Percentiles rank a stretch among this genome's conserved stretches.
These are phyloP conservation scores for Kryptolebias ocellatus DNA, from an alignment of 2,797 vertebrate species.

Conservation along the genomic window DNA sequence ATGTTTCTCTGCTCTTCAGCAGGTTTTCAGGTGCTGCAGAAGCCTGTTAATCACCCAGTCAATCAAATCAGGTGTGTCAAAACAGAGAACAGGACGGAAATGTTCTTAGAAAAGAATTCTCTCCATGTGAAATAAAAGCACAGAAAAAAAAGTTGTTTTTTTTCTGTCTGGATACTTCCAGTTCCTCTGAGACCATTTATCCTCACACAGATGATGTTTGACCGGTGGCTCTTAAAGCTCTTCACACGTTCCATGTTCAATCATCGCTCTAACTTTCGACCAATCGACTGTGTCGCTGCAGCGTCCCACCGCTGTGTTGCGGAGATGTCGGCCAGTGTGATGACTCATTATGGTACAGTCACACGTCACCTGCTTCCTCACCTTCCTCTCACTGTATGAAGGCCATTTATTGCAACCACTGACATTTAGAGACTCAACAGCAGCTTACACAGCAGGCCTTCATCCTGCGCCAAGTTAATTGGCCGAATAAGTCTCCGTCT, in stretches of 20 bases:
- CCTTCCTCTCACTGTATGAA: background rate
- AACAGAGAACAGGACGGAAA: too few species aligned
- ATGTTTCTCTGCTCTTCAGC: too few species aligned
- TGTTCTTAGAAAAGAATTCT: too few species aligned
- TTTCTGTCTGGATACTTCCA: background rate
- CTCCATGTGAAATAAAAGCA: too few species aligned
- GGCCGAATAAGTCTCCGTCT: conserved; percentile 53
- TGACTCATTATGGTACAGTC: background rate
- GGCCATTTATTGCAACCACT: conserved; percentile 21
- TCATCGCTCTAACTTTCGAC: conserved; percentile 6
- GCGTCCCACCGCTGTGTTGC: background rate
- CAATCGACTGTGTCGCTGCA: background rate
- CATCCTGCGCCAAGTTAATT: conserved; percentile 44
- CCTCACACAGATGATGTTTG: background rate
- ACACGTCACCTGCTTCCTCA: conserved; percentile 4
- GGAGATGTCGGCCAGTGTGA: background rate
- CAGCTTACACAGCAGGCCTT: conserved; percentile 35
- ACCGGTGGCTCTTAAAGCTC: background rate
- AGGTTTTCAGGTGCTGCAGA: too few species aligned
- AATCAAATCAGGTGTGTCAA: too few species aligned
- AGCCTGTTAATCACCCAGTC: too few species aligned
- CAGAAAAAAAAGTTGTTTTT: too few species aligned
- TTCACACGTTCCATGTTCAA: background rate
- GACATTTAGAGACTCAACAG: conserved; percentile 38
- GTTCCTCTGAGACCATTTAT: background rate